A percentile compares a stretch with the other conserved stretches of the same genome.
phyloP scores from a whole-genome alignment of 53 echinoderm and acorn worm species.

The Holothuria leucospilota region DNA sequence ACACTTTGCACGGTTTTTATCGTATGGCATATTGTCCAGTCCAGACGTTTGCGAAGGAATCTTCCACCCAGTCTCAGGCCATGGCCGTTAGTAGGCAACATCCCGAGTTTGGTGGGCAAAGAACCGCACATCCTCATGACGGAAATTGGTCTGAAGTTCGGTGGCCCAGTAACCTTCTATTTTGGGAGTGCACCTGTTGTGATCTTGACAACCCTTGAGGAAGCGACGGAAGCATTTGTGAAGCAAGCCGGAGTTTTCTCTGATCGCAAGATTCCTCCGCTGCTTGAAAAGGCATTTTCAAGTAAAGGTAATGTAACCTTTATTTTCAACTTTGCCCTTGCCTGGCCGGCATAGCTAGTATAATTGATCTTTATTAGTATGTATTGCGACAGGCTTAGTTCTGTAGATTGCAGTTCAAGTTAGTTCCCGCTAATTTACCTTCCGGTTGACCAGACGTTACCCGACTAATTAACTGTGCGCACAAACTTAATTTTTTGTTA shows the following conservation, averaged over 20 bases:
- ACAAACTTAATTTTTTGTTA: too few relatives aligned
- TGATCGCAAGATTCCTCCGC: conserved; percentile 14
- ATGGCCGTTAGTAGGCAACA: conserved; percentile 58
- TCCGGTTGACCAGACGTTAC: too few relatives aligned
- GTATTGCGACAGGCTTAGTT: too few relatives aligned
- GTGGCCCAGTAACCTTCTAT: conserved; percentile 11
- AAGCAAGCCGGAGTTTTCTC: conserved; percentile 5
- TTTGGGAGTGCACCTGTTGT: conserved; percentile 9
- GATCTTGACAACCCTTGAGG: conserved; percentile 11
- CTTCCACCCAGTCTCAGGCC: conserved; percentile 50
- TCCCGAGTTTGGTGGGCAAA: conserved; percentile 31
- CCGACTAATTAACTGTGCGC: too few relatives aligned
- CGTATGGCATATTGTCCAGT: too few relatives aligned
- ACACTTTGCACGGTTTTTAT: too few relatives aligned
- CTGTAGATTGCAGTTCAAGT: too few relatives aligned
- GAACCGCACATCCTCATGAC: conserved; percentile 22
- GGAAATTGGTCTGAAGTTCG: conserved; percentile 21
- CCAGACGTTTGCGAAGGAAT: not conserved
- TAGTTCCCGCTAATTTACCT: too few relatives aligned
- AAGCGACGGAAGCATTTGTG: conserved; percentile 5
- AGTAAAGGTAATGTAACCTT: not conserved
- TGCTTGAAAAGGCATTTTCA: conserved; percentile 7
- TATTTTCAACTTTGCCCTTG: not conserved
- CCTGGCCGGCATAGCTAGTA: too few relatives aligned
- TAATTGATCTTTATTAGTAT: too few relatives aligned